A percentile compares a stretch with the other conserved stretches of the same genome.
phyloP scores from a whole-genome alignment of 2,888 invertebrate genomes.

The Acanthacorydalis orientalis region DNA sequence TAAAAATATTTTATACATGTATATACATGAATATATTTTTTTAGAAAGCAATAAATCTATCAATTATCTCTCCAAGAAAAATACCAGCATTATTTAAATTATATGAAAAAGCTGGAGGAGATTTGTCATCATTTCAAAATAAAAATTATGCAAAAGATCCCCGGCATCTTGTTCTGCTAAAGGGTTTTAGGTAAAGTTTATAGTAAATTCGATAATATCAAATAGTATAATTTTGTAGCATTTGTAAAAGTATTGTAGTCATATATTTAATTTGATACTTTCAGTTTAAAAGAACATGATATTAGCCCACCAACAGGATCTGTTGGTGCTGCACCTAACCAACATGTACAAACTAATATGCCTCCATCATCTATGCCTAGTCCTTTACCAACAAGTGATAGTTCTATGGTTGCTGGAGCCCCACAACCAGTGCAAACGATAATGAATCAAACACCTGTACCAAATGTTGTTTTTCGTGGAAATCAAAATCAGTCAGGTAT shows the following conservation, averaged over 20 bases:
- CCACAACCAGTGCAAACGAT: conserved; percentile 24
- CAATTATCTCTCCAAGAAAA: conserved; percentile 77
- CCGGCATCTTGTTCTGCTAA: conserved; percentile 60
- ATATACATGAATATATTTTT: conserved; percentile 16
- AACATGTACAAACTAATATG: conserved; percentile 19
- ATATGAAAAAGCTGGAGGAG: conserved; percentile 82
- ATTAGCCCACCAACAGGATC: conserved; percentile 38
- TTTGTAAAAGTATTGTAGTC: not conserved
- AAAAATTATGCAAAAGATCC: conserved; percentile 87
- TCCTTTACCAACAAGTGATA: conserved; percentile 35
- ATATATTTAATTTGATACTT: conserved; percentile 9
- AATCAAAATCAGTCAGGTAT: conserved; percentile 17
- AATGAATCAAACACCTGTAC: conserved; percentile 19
- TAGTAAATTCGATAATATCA: not conserved
- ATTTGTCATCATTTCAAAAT: conserved; percentile 56
- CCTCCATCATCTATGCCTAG: conserved; percentile 30
- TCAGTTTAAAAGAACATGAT: conserved; percentile 47
- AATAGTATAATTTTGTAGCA: not conserved
- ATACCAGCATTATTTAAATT: conserved; percentile 71
- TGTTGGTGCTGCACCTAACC: conserved; percentile 20
- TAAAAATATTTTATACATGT: not conserved
- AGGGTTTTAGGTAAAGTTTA: conserved; percentile 42
- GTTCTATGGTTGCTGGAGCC: conserved; percentile 23
- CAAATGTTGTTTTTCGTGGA: conserved; percentile 26
- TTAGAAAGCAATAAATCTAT: conserved; percentile 65